Evolutionary conservation across 2,888 invertebrate genomes (phyloP), one percentile per base, ranked within the genome.

Genomic region (Thecocarcelia acutangulata): DNA sequence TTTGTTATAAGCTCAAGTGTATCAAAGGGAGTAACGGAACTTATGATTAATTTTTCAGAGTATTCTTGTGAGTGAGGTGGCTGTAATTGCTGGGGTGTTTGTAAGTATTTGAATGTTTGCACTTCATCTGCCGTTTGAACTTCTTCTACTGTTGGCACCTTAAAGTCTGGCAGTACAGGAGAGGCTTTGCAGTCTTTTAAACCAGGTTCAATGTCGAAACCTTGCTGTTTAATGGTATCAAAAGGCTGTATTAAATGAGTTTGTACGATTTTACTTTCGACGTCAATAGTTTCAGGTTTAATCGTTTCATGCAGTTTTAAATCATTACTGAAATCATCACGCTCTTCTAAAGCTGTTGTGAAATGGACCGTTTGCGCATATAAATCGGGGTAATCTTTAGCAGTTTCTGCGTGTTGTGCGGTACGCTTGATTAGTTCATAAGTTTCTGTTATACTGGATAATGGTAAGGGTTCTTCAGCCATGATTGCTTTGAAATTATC

Each of bases 111-210:
- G 2, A 88, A 37, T 17, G 74, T 72, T 5, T 81, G 84, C 28
- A 86, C 46, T 33, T 84, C 48, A n/a, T 86, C 82, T 64, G 84
- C 72, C 3, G 83, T 74, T 24, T 83, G 40, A 44, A 87, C 75
- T 85, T 88, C 87, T 75, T 87, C 85, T 59, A 87, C 85, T 58
- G 87, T 77, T 37, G 86, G 86, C 58, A 87, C 86, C 33, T 85
- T 87, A 1, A 86, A 70, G 54, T 87, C 86, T 1, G 84, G 66
- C 3, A 74, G 52, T 8, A 83, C 74, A 44, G 83, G 3, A 24
- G 85, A 82, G 61, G 81, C 28, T 61, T 70, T 77, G 11, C 80
- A 68, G 68, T 66, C 64, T 44, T 63, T 78, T 0, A 75, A 24
- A 0, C 69, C 21, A 2, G 87, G 87, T 19, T 72, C 85, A 37